These are phyloP conservation scores for Salvelinus sp. DNA, from an alignment of 2,113 vertebrate species.

Conservation along the genomic window DNA sequence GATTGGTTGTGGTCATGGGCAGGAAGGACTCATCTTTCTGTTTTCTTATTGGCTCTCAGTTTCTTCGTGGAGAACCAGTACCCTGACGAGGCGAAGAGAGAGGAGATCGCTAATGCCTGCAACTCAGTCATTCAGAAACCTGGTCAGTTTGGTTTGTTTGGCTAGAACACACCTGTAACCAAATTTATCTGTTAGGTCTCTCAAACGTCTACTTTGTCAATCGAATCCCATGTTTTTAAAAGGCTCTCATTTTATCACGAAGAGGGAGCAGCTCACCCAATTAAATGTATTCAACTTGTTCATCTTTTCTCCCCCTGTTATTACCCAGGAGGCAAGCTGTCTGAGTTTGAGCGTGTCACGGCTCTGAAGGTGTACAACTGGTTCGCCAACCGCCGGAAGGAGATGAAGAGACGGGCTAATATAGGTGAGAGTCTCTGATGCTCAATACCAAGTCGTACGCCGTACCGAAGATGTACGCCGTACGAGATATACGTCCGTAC, in stretches of 20 bases:
- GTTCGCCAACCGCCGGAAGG: slow-evolving; percentile 83
- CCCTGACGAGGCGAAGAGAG: slow-evolving; percentile 78
- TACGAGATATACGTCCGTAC: too few relatives aligned
- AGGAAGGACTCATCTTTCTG: neutral
- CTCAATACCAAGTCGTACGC: neutral
- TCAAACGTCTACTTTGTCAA: neutral
- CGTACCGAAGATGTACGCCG: too few relatives aligned
- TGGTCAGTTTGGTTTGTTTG: slow-evolving; percentile 48
- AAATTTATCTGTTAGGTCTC: neutral
- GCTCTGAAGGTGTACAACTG: slow-evolving; percentile 84
- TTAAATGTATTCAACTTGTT: neutral
- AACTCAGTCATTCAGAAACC: slow-evolving; percentile 84
- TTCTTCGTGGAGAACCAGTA: slow-evolving; percentile 85
- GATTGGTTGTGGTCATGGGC: slow-evolving; percentile 19
- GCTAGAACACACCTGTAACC: too few relatives aligned
- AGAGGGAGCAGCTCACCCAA: neutral
- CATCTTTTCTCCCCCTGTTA: neutral
- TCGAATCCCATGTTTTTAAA: too few relatives aligned
- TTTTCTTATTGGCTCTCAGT: slow-evolving; percentile 49
- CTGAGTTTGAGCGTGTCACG: slow-evolving; percentile 81
- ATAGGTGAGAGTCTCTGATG: slow-evolving; percentile 67
- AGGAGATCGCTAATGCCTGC: slow-evolving; percentile 81
- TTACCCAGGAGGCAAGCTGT: slow-evolving; percentile 75
- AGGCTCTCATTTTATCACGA: too few relatives aligned
- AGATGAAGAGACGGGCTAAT: slow-evolving; percentile 83